phyloP scores from a whole-genome alignment of 2,888 invertebrate species.

The Pristionchus fissidentatus region DNA sequence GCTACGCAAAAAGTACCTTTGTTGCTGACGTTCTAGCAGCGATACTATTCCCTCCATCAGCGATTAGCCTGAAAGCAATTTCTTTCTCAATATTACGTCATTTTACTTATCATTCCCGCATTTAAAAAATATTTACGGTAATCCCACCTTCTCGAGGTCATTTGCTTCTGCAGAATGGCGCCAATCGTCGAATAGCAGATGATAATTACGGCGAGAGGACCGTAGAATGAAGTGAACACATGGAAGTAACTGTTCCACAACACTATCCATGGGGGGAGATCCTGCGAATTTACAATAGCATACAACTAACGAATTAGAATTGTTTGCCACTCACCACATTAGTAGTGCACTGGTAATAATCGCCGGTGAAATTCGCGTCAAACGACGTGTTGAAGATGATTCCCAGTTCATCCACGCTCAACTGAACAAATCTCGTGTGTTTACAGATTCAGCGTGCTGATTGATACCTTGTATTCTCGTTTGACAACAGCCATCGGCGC shows the following conservation, averaged over 20 bases:
- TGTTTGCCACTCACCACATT: neutral
- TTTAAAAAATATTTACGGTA: too few species aligned
- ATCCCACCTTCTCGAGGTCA: neutral
- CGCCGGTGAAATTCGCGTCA: neutral
- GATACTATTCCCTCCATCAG: neutral
- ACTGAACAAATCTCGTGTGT: neutral
- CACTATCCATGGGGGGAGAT: neutral
- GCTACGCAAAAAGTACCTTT: neutral
- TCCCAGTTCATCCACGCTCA: neutral
- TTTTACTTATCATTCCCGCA: too few species aligned
- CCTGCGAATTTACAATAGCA: neutral
- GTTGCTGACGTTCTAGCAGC: conserved; percentile 51
- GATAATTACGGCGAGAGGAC: conserved; percentile 66
- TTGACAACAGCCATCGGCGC: conserved; percentile 63
- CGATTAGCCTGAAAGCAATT: neutral
- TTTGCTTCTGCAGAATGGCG: conserved; percentile 13
- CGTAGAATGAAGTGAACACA: conserved; percentile 69
- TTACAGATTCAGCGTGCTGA: neutral
- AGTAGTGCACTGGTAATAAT: conserved; percentile 1
- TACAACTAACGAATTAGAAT: neutral
- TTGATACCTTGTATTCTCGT: conserved; percentile 17
- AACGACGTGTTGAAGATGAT: neutral
- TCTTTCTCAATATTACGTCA: neutral
- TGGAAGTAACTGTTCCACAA: conserved; percentile 67
- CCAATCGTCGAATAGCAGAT: conserved; percentile 67